Percentiles rank a stretch among this genome's conserved stretches.
These are phyloP conservation scores for Polydrusus pterygomalis DNA, from an alignment of 2,888 invertebrate genomes.

Conservation along the genomic window DNA sequence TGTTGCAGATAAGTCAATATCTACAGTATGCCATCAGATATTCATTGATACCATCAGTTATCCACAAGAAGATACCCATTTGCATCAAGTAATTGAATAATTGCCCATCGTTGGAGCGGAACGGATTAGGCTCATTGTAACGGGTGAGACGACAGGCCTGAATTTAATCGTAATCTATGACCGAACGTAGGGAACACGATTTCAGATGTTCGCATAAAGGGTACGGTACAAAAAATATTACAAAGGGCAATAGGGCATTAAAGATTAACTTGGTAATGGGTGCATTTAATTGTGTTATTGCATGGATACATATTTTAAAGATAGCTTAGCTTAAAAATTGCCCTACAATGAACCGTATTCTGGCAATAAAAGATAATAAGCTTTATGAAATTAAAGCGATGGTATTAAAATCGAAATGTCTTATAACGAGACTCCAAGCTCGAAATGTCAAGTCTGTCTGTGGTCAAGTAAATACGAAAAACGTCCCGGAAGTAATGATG, in stretches of 20 bases:
- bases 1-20: neutral
- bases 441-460: too few species aligned
- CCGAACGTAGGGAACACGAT: constrained; percentile 35
- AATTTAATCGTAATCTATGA: constrained; percentile 42
- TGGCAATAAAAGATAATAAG: too few species aligned
- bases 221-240: constrained; percentile 14
- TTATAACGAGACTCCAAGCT: too few species aligned
- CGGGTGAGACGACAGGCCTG: constrained; percentile 35
- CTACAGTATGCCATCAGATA: constrained; percentile 15
- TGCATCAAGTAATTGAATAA: constrained; percentile 44
- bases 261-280: constrained; percentile 1
- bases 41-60: constrained; percentile 31
- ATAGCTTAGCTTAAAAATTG: too few species aligned
- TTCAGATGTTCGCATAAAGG: constrained; percentile 36
- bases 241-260: constrained; percentile 16
- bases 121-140: constrained; percentile 38
- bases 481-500: too few species aligned
- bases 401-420: too few species aligned
- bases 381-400: too few species aligned
- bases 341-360: too few species aligned
- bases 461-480: too few species aligned
- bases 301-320: too few species aligned
- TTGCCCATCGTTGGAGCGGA: constrained; percentile 33
- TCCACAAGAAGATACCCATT: constrained; percentile 31
- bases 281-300: too few species aligned